These are phyloP conservation scores for Hippolais icterina DNA, from an alignment of 2,113 vertebrate genomes.

Conservation along the genomic window DNA sequence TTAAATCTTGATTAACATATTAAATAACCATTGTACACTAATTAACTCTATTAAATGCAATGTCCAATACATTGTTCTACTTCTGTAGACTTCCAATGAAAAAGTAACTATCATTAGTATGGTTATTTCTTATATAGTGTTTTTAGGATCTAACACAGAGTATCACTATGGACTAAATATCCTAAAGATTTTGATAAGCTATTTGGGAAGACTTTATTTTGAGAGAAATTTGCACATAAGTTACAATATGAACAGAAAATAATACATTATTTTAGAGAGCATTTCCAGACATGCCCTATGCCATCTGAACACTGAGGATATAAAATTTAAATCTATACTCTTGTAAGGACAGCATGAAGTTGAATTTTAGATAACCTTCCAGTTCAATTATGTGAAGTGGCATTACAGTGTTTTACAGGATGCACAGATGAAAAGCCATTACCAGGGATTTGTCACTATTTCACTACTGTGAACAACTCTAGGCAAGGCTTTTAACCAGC, in stretches of 20 bases:
- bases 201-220: neutral
- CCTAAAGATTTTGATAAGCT: neutral
- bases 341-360: neutral
- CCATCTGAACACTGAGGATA: neutral
- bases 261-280: neutral
- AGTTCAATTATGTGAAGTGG: neutral
- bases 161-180: neutral
- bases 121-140: neutral
- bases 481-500: neutral
- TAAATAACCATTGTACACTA: constrained; percentile 58
- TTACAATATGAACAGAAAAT: neutral
- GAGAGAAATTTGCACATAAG: neutral
- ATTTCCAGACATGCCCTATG: neutral
- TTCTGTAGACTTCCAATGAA: constrained; percentile 28
- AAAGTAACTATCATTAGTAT: neutral
- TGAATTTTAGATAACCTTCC: constrained; percentile 5
- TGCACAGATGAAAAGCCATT: neutral
- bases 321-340: neutral
- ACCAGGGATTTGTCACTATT: neutral
- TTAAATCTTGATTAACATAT: constrained; percentile 65
- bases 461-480: neutral
- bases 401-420: neutral
- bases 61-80: constrained; percentile 38
- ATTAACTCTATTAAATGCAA: constrained; percentile 56
- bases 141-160: neutral